Base-by-base conservation (phyloP, 2,113 vertebrate species). In the Tachysurus fulvidraco region DNA sequence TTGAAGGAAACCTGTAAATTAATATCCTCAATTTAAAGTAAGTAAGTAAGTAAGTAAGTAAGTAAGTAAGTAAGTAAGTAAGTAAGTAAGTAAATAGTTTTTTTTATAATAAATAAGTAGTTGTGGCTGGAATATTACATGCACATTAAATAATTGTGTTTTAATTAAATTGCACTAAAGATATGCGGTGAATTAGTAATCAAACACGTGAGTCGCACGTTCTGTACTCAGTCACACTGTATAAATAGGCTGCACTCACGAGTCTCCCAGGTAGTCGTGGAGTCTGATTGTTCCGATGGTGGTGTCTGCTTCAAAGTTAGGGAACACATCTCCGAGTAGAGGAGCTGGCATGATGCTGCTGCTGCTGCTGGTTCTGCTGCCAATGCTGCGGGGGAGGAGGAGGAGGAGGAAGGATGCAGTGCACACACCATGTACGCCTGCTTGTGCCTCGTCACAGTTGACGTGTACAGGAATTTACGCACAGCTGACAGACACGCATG, bases 231-330 rank as follows among this genome's bases (percentile, higher is more conserved):
- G 64, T 5, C 28, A 1, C 64, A 0, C 6, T 10, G 59, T 21
- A 52, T 3, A 9, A 50, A 21, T 9, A 12, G n/a, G 30, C 2
- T 81, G 46, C 46, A 91, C 98, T 98, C 92, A 99, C 98, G 95
- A 96, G 91, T 96, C 93, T 83, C 96, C 97, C 25, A 98, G 92
- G 90, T 94, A 98, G 16, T 98, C 94, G 28, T 99, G 96, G 85
- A 98, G 93, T 69, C 94, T 94, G 78, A 98, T 95, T 57, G 65
- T 92, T 8, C 98, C 98, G 11, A 92, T 12, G 0, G 97, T 98
- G 30, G 96, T 96, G 1, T 97, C 95, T n/a, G 96, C 96, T 86
- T 98, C 95, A 73, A 98, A 98, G 91, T 99, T 88, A 21, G 98
- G 98, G 83, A 97, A 95, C 16, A 92, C 91, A 1, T 98, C 96